Percentiles rank a stretch among this genome's conserved stretches.
Evolutionary conservation across 2,113 vertebrate species (phyloP).

Genomic region (Azemiops feae): DNA sequence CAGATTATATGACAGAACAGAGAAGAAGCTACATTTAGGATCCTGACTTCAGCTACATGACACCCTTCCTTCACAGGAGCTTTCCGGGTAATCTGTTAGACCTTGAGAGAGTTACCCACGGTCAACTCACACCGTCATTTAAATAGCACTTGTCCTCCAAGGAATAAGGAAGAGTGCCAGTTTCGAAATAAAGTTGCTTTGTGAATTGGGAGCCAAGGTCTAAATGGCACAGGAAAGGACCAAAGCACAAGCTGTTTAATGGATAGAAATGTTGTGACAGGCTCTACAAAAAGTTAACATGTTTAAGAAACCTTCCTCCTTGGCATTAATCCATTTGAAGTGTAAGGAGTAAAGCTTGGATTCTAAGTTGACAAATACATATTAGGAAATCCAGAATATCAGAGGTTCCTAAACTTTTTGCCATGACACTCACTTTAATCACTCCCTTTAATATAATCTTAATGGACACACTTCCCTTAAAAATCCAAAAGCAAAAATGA

Average conservation of each 20-base stretch:
- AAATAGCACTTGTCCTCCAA: neutral
- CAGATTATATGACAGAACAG: constrained; percentile 45
- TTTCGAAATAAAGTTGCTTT: neutral
- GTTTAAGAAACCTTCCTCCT: neutral
- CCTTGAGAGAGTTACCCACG: constrained; percentile 25
- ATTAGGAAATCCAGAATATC: neutral
- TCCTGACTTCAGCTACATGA: constrained; percentile 56
- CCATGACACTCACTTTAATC: neutral
- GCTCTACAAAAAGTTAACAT: neutral
- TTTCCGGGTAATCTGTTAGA: constrained; percentile 59
- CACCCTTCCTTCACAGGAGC: constrained; percentile 50
- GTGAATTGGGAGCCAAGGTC: neutral
- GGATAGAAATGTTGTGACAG: neutral
- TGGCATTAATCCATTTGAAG: neutral
- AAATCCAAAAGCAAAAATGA: neutral
- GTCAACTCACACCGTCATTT: constrained; percentile 43
- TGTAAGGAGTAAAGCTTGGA: neutral
- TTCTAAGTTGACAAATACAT: neutral
- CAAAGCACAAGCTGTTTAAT: constrained; percentile 3
- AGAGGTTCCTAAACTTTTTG: neutral
- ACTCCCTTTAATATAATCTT: neutral
- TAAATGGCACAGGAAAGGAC: neutral
- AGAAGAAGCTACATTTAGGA: constrained; percentile 56
- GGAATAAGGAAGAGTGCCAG: neutral
- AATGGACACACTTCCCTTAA: neutral